A percentile compares a stretch with the other conserved stretches of the same genome.
Evolutionary conservation across 1,140 invertebrate species (phyloP).

Genomic region (Pissodes strobi): DNA sequence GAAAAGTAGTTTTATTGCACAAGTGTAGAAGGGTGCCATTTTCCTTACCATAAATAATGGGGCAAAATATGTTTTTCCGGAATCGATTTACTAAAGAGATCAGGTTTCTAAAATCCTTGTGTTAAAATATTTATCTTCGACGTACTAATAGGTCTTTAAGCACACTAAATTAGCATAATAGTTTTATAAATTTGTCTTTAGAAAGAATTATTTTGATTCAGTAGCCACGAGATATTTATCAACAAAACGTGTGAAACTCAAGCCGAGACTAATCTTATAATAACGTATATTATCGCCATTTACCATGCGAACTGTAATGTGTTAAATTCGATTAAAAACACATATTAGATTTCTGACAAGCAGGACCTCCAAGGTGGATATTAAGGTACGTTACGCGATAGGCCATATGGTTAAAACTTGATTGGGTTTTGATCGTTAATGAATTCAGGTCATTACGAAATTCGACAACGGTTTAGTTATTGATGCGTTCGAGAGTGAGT

Average conservation of each 20-base stretch:
- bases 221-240: conserved; percentile 31
- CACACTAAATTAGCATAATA: conserved; percentile 18
- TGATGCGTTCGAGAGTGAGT: no score
- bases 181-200: conserved; percentile 24
- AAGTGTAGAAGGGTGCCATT: no score
- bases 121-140: background rate
- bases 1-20: no score
- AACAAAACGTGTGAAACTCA: conserved; percentile 35
- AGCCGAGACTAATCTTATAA: conserved; percentile 5
- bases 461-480: background rate
- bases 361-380: conserved; percentile 43
- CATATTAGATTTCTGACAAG: conserved; percentile 45
- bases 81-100: no score
- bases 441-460: conserved; percentile 2
- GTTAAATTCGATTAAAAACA: conserved; percentile 48
- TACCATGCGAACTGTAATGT: conserved; percentile 41
- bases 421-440: conserved; percentile 6
- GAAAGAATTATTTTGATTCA: conserved; percentile 23
- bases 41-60: no score
- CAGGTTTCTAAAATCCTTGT: no score
- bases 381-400: conserved; percentile 31
- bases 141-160: background rate
- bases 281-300: conserved; percentile 34
- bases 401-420: conserved; percentile 1
- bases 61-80: no score